Evolutionary conservation across 2,888 invertebrate genomes (phyloP).

Genomic region (Drosophila lacicola): DNA sequence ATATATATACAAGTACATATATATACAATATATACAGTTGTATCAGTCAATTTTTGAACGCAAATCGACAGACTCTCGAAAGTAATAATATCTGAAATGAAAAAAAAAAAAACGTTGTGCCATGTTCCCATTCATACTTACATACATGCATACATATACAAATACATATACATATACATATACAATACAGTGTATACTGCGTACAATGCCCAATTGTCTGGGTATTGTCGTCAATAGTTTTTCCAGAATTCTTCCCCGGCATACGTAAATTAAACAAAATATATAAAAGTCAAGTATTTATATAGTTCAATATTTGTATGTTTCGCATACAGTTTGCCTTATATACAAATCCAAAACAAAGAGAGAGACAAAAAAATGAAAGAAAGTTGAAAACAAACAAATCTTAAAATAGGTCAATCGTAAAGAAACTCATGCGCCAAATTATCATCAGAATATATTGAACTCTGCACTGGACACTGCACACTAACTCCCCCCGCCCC

Average conservation of each 20-base stretch:
- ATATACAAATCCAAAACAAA: conserved; percentile 66
- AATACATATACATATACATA: conserved; percentile 3
- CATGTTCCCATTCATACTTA: conserved; percentile 62
- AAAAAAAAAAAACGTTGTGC: conserved; percentile 61
- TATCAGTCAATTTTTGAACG: conserved; percentile 75
- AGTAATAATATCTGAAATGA: conserved; percentile 23
- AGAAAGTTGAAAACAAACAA: conserved; percentile 15
- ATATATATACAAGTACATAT: conserved; percentile 40
- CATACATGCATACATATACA: conserved; percentile 11
- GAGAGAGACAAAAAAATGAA: conserved; percentile 44
- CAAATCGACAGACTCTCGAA: conserved; percentile 63
- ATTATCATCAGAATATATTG: conserved; percentile 51
- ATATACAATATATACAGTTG: conserved; percentile 58
- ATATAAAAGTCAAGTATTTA: conserved; percentile 57
- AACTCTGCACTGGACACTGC: conserved; percentile 51
- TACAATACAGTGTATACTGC: conserved; percentile 3
- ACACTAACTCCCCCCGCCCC: conserved; percentile 38
- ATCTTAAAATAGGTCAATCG: conserved; percentile 63
- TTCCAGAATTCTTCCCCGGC: conserved; percentile 70
- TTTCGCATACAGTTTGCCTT: conserved; percentile 75
- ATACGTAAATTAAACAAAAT: conserved; percentile 47
- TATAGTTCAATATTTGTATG: conserved; percentile 78
- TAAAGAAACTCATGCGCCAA: conserved; percentile 76
- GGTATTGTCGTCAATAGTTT: conserved; percentile 44
- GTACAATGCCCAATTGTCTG: conserved; percentile 27